phyloP scores from a whole-genome alignment of 2,888 invertebrate genomes.

The Iphiclides podalirius region DNA sequence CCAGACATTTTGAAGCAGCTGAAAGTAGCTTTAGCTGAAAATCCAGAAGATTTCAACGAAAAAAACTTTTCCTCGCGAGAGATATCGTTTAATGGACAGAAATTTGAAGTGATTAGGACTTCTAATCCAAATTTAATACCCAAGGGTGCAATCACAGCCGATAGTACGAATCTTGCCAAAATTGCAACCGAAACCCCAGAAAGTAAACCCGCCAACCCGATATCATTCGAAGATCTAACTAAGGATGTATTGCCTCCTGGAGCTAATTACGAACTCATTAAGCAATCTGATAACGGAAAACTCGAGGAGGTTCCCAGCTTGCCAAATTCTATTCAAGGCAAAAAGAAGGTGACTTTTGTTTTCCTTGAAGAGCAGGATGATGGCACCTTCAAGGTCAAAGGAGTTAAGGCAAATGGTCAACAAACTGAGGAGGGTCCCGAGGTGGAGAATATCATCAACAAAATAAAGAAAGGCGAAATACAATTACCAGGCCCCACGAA shows the following conservation, averaged over 20 bases:
- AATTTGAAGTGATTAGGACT: constrained; percentile 86
- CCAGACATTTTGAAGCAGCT: constrained; percentile 88
- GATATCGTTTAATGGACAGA: constrained; percentile 87
- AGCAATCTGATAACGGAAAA: constrained; percentile 86
- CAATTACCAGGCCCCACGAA: constrained; percentile 85
- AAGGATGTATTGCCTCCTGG: constrained; percentile 89
- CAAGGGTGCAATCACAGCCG: constrained; percentile 77
- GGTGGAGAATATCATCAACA: constrained; percentile 89
- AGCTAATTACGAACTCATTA: constrained; percentile 89
- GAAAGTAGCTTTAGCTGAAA: constrained; percentile 85
- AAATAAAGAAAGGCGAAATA: constrained; percentile 90
- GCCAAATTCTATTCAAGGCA: constrained; percentile 80
- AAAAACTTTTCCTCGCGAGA: constrained; percentile 87
- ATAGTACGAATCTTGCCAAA: constrained; percentile 62
- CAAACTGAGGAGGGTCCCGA: constrained; percentile 85
- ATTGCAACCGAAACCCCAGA: constrained; percentile 58
- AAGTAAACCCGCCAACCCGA: constrained; percentile 51
- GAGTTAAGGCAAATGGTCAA: constrained; percentile 88
- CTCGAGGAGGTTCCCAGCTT: constrained; percentile 84
- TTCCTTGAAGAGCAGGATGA: constrained; percentile 92
- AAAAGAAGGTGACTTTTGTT: constrained; percentile 92
- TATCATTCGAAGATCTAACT: constrained; percentile 87
- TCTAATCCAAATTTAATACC: constrained; percentile 84
- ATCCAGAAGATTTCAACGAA: constrained; percentile 81
- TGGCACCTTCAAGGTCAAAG: constrained; percentile 91